Conservation (phyloP, 2,888 invertebrate species). For the Tetragnatha montana region DNA sequence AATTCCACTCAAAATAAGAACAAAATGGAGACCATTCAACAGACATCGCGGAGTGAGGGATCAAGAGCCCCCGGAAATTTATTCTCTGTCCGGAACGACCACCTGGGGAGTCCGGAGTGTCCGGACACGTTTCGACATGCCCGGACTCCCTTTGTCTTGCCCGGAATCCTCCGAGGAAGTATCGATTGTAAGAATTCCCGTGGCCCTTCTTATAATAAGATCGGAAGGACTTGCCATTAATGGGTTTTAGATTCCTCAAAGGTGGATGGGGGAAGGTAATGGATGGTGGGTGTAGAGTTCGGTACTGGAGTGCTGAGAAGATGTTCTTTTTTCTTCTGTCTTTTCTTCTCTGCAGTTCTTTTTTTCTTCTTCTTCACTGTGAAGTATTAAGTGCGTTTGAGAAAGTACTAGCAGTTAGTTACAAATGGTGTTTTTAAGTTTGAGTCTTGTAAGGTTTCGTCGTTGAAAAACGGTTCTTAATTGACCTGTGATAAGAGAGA, state of each 20-base stretch:
- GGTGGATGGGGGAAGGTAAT: constrained; percentile 18
- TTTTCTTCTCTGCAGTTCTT: neutral
- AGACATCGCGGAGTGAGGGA: constrained; percentile 20
- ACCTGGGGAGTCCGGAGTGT: constrained; percentile 49
- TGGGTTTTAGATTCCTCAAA: constrained; percentile 58
- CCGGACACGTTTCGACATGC: constrained; percentile 37
- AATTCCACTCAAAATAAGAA: neutral
- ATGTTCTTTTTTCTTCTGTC: neutral
- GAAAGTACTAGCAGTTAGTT: no score
- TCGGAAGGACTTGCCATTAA: constrained; percentile 49
- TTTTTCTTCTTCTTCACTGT: neutral
- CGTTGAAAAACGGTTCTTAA: no score
- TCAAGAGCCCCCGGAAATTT: constrained; percentile 48
- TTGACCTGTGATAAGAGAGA: no score
- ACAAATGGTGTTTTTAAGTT: no score
- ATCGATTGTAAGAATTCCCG: constrained; percentile 44
- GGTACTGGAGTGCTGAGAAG: constrained; percentile 1
- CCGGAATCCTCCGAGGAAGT: constrained; percentile 29
- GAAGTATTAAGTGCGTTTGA: no score
- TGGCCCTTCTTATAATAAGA: constrained; percentile 54
- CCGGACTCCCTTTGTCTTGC: constrained; percentile 24
- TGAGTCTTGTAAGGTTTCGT: no score
- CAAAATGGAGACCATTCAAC: neutral
- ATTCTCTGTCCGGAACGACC: constrained; percentile 43
- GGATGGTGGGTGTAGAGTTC: constrained; percentile 15